Evolutionary conservation across 37 sponge, comb jelly and placozoan species (phyloP), one percentile per base, ranked within the genome.

Genomic region (Cladorhizidae sp.): DNA sequence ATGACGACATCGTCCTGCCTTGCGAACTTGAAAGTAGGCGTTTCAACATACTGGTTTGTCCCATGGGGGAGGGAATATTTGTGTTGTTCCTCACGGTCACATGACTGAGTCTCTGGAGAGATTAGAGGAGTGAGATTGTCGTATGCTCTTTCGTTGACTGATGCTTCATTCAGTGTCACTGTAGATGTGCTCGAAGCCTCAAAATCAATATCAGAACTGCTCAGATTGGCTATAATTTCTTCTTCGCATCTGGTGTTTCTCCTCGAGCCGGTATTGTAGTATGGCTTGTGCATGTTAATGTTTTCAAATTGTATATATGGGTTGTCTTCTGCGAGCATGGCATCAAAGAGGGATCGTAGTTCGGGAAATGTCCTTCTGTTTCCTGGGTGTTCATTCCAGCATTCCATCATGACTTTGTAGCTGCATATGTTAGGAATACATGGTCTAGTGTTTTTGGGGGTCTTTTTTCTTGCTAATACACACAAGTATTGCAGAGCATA

Each of bases 351-450:
- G 15, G 79, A 69, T 38, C 76, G 67, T 0, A 89, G 83, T 57
- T 82, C 33, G 22, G 85, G 38, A 31, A 89, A 89, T 17, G 85
- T 80, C 3, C 74, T 74, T 72, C 89, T 35, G 56, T 89, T 49
- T 2, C 15, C 28, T 29, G 89, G 70, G 56, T 39, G 40, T 40
- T 72, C 80, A 1, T 38, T 51, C 89, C 89, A 89, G 67, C 89
- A 89, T 31, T 84, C 67, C 45, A 69, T 21, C 89, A 89, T 89
- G 6, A 78, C 58, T 37, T 88, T 67, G 59, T 88, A 88, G 33
- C 88, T 88, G 71, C 26, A 41, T 37, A 67, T 6, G 6, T 17
- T 61, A 17, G 29, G 6, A 12, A 61, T 12, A 28, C 25, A 61
- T 61, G 62, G 12, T 17, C 12, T 61, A 29, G 12, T 23, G 29